These are phyloP conservation scores for Amphipyra berbera DNA, from an alignment of 2,888 invertebrate genomes.

Conservation along the genomic window DNA sequence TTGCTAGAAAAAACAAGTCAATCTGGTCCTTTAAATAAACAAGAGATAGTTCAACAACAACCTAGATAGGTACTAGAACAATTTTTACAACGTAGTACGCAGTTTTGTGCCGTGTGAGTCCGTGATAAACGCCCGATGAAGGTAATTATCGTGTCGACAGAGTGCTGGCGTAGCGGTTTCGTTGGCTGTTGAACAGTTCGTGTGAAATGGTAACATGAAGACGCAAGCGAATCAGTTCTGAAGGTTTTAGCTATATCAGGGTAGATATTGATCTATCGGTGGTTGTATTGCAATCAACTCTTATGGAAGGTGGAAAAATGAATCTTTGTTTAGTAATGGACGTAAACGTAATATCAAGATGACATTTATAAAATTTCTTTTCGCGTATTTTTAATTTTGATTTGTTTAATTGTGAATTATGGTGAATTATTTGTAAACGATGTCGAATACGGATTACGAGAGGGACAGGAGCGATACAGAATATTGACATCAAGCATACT, in stretches of 20 bases:
- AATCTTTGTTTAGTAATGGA: no score
- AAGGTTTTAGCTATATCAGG: constrained; percentile 2
- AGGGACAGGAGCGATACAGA: no score
- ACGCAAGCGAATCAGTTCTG: constrained; percentile 24
- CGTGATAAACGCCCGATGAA: constrained; percentile 59
- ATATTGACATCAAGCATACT: no score
- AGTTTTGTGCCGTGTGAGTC: constrained; percentile 23
- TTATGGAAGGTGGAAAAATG: no score
- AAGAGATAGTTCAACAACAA: constrained; percentile 45
- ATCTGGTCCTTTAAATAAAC: constrained; percentile 26
- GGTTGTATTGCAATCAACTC: no score
- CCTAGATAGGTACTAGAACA: constrained; percentile 20
- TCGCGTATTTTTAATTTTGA: no score
- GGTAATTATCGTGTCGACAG: constrained; percentile 54
- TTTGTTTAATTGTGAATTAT: no score
- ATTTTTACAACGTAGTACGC: constrained; percentile 43
- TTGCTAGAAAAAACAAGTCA: no score
- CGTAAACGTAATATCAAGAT: no score
- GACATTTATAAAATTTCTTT: no score
- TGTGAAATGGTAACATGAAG: constrained; percentile 18
- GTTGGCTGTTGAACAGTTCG: constrained; percentile 39
- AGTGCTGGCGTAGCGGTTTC: constrained; percentile 47
- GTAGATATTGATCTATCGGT: background rate
- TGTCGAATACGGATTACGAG: no score
- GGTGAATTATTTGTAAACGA: no score